These are phyloP conservation scores for Aphodius sticticus DNA, from an alignment of 2,888 invertebrate genomes.

Conservation along the genomic window DNA sequence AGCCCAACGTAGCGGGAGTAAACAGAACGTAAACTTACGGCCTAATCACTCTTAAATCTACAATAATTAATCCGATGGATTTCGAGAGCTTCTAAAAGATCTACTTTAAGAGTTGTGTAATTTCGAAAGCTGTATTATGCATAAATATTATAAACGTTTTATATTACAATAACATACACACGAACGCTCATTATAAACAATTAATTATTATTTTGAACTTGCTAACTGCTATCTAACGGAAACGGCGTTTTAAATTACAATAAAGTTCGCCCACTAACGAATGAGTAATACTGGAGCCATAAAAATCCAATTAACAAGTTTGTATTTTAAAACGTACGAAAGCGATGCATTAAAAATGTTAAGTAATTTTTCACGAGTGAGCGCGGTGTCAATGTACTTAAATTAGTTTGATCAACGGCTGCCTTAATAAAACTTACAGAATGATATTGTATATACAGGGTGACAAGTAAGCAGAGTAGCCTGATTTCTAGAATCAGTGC, in stretches of 20 bases:
- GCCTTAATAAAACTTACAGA: background rate
- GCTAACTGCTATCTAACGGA: background rate
- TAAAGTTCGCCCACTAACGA: background rate
- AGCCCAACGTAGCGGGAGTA: background rate
- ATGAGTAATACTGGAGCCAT: background rate
- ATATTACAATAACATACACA: no score
- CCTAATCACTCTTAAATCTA: background rate
- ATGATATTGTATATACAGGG: background rate
- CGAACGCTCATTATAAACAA: no score
- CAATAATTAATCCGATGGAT: background rate
- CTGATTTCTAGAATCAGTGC: no score
- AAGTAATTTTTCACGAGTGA: background rate
- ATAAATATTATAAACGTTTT: no score
- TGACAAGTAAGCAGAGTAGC: background rate
- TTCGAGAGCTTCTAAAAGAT: background rate
- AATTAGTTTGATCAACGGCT: background rate
- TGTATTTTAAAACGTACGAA: background rate
- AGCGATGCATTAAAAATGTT: background rate
- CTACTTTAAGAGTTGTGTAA: no score
- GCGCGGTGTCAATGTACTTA: background rate
- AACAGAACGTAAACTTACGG: conserved; percentile 8
- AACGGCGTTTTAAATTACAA: background rate
- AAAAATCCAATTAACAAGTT: background rate
- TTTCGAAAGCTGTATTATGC: no score
- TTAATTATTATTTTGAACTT: background rate